These are phyloP conservation scores for Pararge aegeria DNA, from an alignment of 1,140 invertebrate genomes.

Conservation along the genomic window DNA sequence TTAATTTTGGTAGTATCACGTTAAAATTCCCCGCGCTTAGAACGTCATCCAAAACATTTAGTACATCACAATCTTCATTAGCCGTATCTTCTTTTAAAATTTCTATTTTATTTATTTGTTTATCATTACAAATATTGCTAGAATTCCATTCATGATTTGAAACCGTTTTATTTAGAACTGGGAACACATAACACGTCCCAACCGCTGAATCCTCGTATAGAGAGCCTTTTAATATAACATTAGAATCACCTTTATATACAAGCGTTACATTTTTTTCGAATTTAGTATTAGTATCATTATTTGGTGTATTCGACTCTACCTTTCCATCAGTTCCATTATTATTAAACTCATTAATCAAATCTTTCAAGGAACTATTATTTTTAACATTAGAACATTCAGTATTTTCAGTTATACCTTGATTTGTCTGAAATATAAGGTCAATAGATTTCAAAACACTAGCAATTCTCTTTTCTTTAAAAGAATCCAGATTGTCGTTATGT, in stretches of 20 bases:
- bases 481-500: background rate
- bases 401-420: background rate
- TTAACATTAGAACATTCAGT: background rate
- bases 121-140: slow-evolving; percentile 10
- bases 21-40: slow-evolving; percentile 32
- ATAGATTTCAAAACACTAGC: background rate
- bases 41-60: slow-evolving; percentile 7
- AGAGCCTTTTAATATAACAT: slow-evolving; percentile 48
- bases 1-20: slow-evolving; percentile 45
- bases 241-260: slow-evolving; percentile 41
- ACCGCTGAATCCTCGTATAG: slow-evolving; percentile 50
- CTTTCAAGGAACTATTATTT: background rate
- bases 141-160: slow-evolving; percentile 9
- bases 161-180: slow-evolving; percentile 33
- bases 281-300: background rate
- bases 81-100: slow-evolving; percentile 13
- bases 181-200: slow-evolving; percentile 58
- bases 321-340: background rate
- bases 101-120: slow-evolving; percentile 14
- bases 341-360: background rate
- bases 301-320: background rate
- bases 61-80: slow-evolving; percentile 13
- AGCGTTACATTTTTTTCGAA: slow-evolving; percentile 41
- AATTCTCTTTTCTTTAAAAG: background rate
- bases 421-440: background rate